Percentiles rank a stretch among this genome's conserved stretches.
These are phyloP conservation scores for Lysandra bellargus DNA, from an alignment of 2,888 invertebrate species.

Conservation along the genomic window DNA sequence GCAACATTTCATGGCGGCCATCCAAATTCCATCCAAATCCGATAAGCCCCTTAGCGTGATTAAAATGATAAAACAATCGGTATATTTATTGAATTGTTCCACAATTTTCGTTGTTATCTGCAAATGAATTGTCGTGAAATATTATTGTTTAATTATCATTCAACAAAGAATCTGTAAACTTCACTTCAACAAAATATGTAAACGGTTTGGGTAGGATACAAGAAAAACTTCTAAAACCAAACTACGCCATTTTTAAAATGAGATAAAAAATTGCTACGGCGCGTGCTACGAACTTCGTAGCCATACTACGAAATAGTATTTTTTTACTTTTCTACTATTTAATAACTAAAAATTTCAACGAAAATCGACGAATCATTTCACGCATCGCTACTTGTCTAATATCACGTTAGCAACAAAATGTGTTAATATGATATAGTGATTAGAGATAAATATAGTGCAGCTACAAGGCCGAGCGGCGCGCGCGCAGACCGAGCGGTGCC, in stretches of 20 bases:
- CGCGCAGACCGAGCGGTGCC: slow-evolving; percentile 1
- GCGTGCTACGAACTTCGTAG: too few relatives aligned
- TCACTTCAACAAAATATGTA: too few relatives aligned
- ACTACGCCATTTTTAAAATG: too few relatives aligned
- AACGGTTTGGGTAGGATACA: too few relatives aligned
- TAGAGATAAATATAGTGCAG: not conserved
- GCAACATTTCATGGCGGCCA: slow-evolving; percentile 15
- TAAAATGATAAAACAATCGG: slow-evolving; percentile 22
- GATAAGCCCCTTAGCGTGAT: not conserved
- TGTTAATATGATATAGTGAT: not conserved
- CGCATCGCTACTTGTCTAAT: not conserved
- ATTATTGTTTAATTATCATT: not conserved
- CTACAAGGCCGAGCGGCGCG: not conserved
- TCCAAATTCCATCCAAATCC: slow-evolving; percentile 28
- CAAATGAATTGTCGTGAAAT: too few relatives aligned
- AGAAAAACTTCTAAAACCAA: too few relatives aligned
- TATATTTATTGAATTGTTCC: slow-evolving; percentile 15
- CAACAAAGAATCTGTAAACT: not conserved
- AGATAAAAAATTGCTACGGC: too few relatives aligned
- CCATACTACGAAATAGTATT: too few relatives aligned
- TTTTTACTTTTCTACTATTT: too few relatives aligned
- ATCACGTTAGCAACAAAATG: not conserved
- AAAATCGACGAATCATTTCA: not conserved
- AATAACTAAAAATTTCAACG: not conserved
- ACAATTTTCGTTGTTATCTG: not conserved